Base-by-base conservation (phyloP, 2,888 invertebrate genomes). In the Xestoiulus laeticollis region DNA sequence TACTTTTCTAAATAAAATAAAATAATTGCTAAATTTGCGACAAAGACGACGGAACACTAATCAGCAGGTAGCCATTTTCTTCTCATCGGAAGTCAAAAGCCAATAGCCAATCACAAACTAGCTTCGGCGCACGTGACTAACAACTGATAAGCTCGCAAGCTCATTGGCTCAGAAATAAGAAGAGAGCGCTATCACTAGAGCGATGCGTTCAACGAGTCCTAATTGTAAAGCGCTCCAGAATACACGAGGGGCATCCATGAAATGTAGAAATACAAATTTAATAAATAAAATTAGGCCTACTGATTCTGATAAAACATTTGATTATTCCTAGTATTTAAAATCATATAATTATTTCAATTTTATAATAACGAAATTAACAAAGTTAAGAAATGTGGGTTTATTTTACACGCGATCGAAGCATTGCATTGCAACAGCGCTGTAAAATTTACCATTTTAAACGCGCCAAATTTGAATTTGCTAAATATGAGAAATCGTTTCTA, bases 61-160 rank as follows among this genome's bases (percentile, higher is more conserved):
- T 83, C 87, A 88, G 86, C 88, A 88, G 84, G 89, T 88, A 88
- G 89, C 89, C 89, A 89, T 89, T 88, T 89, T 88, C 88, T 87
- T 86, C 85, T 87, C 88, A 87, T 85, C 87, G 88, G 87, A 88
- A 88, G 87, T 59, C 85, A 84, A 30, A 44, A 44, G 32, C 84
- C 87, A 89, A 82, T 82, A 87, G 44, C 88, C 87, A 85, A 88
- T 43, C 87, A 82, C 8, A 44, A 78, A 85, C 32, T 38, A 33
- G 43, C 2, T 22, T 2, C 44, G 14, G 1, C 26, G 32, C 87
- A 88, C 85, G 86, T 87, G 87, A 86, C 4, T 84, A 87, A n/a
- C 87, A 33, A 86, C 44, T 86, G n/a, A 86, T 10, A 10, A 53
- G 8, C 14, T 2, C 14, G 14, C 48, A 53, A 53, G n/a, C 53